Evolutionary conservation across 2,888 invertebrate genomes (phyloP), one percentile per base, ranked within the genome.

Genomic region (Cheilosia scutellata): DNA sequence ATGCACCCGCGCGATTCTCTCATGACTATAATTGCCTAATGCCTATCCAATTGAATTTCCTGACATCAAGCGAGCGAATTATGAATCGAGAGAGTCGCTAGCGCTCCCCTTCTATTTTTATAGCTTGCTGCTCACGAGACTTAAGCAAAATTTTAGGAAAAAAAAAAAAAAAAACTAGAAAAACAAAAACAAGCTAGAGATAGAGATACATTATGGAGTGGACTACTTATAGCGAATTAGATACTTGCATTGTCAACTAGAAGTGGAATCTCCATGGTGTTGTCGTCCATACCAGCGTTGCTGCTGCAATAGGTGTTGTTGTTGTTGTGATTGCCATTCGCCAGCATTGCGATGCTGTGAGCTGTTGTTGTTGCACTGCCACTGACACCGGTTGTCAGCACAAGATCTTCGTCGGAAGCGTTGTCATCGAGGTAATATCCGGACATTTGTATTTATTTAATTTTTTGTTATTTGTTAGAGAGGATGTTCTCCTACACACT

Each of bases 181-280:
- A 13, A 29, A 5, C 6, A 31, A 55, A 7, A 11, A 25, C 42
- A 11, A 51, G 5, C 13, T 1, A 60, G 9, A 33, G 37, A 40
- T 58, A 65, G 4, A 40, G 27, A 63, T 51, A 60, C 51, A 31
- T 6, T 31, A 7, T 31, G 33, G 33, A 9, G 33, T 9, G 33
- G 0, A 9, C 27, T 16, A 33, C 11, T 63, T 33, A n/a, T n/a
- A 57, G 33, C 5, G 16, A 7, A 4, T 25, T 5, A 74, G 49
- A 42, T 72, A 86, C 82, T 82, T 71, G 27, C 58, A 86, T 86
- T 80, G 76, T 86, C 86, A 51, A 44, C 63, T 31, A 86, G 76
- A 29, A 86, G 76, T 25, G 86, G 86, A 66, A 86, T 77, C 72
- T 86, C 86, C 86, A 86, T 76, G 20, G 82, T 76, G 65, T 70